These are phyloP conservation scores for Gymnocheta viridis DNA, from an alignment of 2,888 invertebrate genomes.

Conservation along the genomic window DNA sequence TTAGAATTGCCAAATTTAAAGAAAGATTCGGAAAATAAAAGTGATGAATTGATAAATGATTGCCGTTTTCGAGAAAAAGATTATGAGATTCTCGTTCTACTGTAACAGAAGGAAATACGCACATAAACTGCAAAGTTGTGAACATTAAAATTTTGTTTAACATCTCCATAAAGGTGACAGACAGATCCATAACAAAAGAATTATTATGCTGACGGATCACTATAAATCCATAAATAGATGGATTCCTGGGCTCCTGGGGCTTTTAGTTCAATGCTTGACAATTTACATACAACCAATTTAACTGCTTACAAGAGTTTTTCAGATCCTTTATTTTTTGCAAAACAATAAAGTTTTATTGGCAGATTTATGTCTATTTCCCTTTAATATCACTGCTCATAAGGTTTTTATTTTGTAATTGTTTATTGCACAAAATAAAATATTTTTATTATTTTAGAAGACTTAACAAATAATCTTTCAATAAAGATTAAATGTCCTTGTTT, in stretches of 20 bases:
- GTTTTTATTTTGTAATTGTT: constrained; percentile 26
- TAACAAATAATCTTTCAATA: constrained; percentile 1
- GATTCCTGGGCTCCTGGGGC: constrained; percentile 40
- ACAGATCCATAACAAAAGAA: constrained; percentile 41
- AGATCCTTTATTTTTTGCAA: constrained; percentile 10
- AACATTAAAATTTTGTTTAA: constrained; percentile 43
- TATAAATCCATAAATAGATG: constrained; percentile 17
- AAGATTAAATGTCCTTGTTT: not conserved
- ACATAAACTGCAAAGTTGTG: constrained; percentile 60
- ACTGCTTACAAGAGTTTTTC: not conserved
- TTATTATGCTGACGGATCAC: constrained; percentile 55
- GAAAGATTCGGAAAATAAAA: constrained; percentile 3
- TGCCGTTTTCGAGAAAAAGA: constrained; percentile 38
- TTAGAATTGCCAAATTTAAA: constrained; percentile 27
- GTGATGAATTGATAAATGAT: constrained; percentile 64
- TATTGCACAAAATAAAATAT: constrained; percentile 26
- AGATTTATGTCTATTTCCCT: constrained; percentile 21
- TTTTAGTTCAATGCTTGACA: constrained; percentile 35
- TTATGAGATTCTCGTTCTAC: constrained; percentile 59
- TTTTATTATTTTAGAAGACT: not conserved
- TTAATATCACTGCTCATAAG: constrained; percentile 41
- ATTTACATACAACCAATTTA: constrained; percentile 43
- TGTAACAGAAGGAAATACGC: constrained; percentile 64
- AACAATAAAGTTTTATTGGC: constrained; percentile 32
- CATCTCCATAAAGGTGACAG: constrained; percentile 57